Evolutionary conservation across 2,797 vertebrate genomes (phyloP), one percentile per base, ranked within the genome.

Genomic region (Fistularia tabacaria): DNA sequence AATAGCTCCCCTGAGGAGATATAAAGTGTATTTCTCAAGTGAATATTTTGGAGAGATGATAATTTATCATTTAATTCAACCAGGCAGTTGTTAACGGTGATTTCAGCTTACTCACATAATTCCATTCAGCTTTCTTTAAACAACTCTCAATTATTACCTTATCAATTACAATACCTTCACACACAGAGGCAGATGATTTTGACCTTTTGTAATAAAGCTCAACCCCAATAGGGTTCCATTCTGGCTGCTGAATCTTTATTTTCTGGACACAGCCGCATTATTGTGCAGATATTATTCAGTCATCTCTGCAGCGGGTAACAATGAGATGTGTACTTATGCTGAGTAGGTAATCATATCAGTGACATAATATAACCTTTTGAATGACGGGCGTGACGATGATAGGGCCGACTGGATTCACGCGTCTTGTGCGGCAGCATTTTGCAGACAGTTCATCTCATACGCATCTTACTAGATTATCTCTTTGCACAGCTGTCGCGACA

Each of bases 281-380:
- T 73, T 64, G 62, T 74, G 76, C 64, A 46, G 63, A 70, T 43
- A 54, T 78, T 69, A 84, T 76, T 69, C 70, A 57, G 74, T 75
- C 76, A 68, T 72, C 69, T 82, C 71, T 49, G 49, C 69, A 74
- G 79, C 71, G 74, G 73, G 57, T 63, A 76, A 84, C 82, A 85
- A 76, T 81, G 64, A 80, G 75, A 77, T 82, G 72, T 72, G 71
- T 67, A 72, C 60, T 48, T 12, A 59, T 73, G 58, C 74, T 76
- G 73, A 82, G 81, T 60, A 62, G 71, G 72, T 80, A 82, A 86
- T 87, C 71, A 82, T 66, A 83, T 87, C 83, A 78, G 76, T 76
- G 76, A 77, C 77, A 83, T 74, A 51, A 57, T 59, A 45, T 12
- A 65, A 76, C 79, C 70, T 71, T n/a, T 84, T 68, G 66, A 74